Base-by-base conservation (phyloP, 2,797 vertebrate genomes). In the Pteropus rufus region DNA sequence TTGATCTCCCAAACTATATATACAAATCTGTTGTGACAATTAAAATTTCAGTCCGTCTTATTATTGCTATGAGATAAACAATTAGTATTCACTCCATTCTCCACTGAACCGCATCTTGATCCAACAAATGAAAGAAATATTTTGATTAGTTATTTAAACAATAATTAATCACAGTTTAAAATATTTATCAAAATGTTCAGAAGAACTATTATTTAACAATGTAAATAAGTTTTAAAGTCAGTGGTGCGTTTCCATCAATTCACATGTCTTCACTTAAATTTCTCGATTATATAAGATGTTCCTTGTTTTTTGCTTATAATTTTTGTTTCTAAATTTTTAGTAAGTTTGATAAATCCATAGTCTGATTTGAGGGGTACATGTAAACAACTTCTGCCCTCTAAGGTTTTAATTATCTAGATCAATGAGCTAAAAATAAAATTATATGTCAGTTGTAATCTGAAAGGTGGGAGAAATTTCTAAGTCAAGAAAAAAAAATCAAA, bases 11-110 rank as follows among this genome's bases (percentile, higher is more conserved):
- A 93, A 92, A 93, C 9, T 92, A 3, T 79, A 52, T 88, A 96
- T 97, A 89, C 60, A 97, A 97, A 95, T 96, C 41, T 95, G 5
- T 89, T 97, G 80, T 93, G 89, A 60, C 46, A 91, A 75, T 76
- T 98, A 77, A 97, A 98, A 89, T 95, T 95, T 98, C 58, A 79
- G 64, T 94, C 96, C 93, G 34, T 95, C 2, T 89, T 91, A 36
- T 93, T 97, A 94, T 93, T 98, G 41, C 67, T 97, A 54, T 36
- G 44, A 89, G 73, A 94, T 86, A 95, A 97, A 86, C 14, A 96
- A 94, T 96, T 95, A 96, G 56, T 94, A 95, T 97, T 98, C 44
- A 65, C 86, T 95, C 49, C 41, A 91, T 70, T 97, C 69, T 97
- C 67, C 52, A 36, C 56, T 94, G 75, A 76, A 87, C 18, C 26